A percentile compares a stretch with the other conserved stretches of the same genome.
Evolutionary conservation across 92 coral and sea anemone genomes (phyloP).

Genomic region (Siderastrea siderea): DNA sequence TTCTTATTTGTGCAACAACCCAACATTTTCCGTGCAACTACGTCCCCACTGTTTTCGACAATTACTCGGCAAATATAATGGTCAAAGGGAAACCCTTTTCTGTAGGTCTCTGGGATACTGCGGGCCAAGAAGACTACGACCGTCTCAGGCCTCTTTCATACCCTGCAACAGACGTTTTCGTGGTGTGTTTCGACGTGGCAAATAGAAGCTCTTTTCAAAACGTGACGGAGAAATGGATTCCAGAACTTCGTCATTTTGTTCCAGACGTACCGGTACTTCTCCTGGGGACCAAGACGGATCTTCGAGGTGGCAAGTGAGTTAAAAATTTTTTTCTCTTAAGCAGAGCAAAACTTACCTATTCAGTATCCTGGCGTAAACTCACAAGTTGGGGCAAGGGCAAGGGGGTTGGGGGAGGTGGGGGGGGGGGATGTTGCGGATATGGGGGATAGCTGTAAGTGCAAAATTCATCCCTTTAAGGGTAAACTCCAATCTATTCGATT

Average conservation of each 20-base stretch:
- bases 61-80: constrained; percentile 48
- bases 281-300: constrained; percentile 84
- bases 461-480: too few species aligned
- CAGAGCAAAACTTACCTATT: too few species aligned
- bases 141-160: constrained; percentile 86
- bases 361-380: too few species aligned
- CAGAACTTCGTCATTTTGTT: constrained; percentile 70
- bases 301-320: constrained; percentile 48
- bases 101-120: constrained; percentile 89
- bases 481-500: too few species aligned
- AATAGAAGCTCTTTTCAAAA: constrained; percentile 75
- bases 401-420: too few species aligned
- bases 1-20: constrained; percentile 71
- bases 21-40: constrained; percentile 73
- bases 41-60: constrained; percentile 91
- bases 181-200: constrained; percentile 82
- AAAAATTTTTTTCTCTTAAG: background rate
- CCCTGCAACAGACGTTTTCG: constrained; percentile 80
- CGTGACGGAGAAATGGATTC: constrained; percentile 80
- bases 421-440: too few species aligned
- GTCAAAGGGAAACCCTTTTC: constrained; percentile 56
- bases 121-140: constrained; percentile 93
- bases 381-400: too few species aligned
- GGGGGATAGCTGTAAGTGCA: too few species aligned
- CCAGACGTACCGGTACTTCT: constrained; percentile 75